Base-by-base conservation (phyloP, 2,113 vertebrate genomes). In the Rhinopomastus cyanomelas region DNA sequence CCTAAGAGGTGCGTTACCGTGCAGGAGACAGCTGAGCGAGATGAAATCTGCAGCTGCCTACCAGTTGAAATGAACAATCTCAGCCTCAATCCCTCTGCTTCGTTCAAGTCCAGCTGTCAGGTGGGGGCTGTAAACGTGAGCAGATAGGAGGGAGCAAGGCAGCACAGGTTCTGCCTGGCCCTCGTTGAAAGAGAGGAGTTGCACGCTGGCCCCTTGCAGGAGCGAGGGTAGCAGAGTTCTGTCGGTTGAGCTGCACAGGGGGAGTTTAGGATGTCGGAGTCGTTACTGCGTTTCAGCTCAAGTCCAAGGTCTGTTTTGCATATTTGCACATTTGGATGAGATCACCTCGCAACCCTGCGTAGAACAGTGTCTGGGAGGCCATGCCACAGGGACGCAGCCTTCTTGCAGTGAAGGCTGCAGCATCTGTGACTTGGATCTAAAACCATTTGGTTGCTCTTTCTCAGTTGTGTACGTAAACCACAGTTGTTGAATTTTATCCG, bases 301-400 rank as follows among this genome's bases (percentile, higher is more conserved):
- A 89, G 72, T 53, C 56, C 18, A 2, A 9, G 37, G 23, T 90
- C 64, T 94, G 87, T 18, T 90, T 51, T 90, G 57, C 59, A 12
- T 86, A 51, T 86, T 81, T 68, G 36, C 46, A 60, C 81, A 30
- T 92, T 91, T 93, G 81, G 85, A 57, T 81, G 23, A 36, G 80
- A 83, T 86, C 64, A 67, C 48, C 87, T 76, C 1, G 0, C 67
- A 48, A 44, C 59, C 0, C 2, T 88, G 73, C 0, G 4, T 44
- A 81, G 74, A n/a, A 3, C 48, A 12, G 71, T 68, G 81, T 77
- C 67, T 79, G 74, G 42, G 78, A 60, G 44, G 55, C 75, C 30
- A 6, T 8, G 42, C 59, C 55, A 16, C 39, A 44, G 67, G 89
- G 68, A 39, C 59, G 5, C 66, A 42, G 22, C 19, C 79, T 68